phyloP scores from a whole-genome alignment of 2,888 invertebrate species.

The Dinocampus coccinellae region DNA sequence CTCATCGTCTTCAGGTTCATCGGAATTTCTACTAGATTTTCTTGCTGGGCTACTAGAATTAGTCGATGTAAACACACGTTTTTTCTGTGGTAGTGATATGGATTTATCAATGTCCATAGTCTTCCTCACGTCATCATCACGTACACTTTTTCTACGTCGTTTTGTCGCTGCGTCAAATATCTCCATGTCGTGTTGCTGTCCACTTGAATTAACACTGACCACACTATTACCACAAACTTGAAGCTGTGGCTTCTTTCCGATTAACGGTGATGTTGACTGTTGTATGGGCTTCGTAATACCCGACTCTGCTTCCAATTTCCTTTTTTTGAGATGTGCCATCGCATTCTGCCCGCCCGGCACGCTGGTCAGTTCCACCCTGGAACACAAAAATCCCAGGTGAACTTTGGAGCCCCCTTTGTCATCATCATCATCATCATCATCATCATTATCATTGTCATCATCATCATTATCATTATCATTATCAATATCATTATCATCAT shows the following conservation, averaged over 20 bases:
- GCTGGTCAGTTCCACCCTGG: slow-evolving; percentile 70
- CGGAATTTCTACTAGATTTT: slow-evolving; percentile 65
- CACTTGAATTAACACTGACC: slow-evolving; percentile 52
- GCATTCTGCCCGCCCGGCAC: slow-evolving; percentile 73
- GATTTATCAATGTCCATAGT: slow-evolving; percentile 62
- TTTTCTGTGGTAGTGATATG: slow-evolving; percentile 74
- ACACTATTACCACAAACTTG: slow-evolving; percentile 55
- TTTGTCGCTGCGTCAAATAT: slow-evolving; percentile 71
- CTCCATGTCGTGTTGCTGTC: slow-evolving; percentile 69
- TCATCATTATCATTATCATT: slow-evolving; percentile 38
- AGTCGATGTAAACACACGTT: slow-evolving; percentile 70
- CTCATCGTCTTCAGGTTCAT: slow-evolving; percentile 80
- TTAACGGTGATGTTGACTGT: slow-evolving; percentile 41
- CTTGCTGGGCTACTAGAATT: slow-evolving; percentile 70
- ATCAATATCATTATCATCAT: not conserved
- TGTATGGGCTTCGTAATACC: slow-evolving; percentile 60
- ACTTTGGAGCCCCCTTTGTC: slow-evolving; percentile 50
- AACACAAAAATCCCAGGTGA: slow-evolving; percentile 68
- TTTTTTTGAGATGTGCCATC: slow-evolving; percentile 78
- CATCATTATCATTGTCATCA: slow-evolving; percentile 26
- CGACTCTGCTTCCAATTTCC: slow-evolving; percentile 76
- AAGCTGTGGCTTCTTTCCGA: slow-evolving; percentile 48
- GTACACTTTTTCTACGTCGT: slow-evolving; percentile 70
- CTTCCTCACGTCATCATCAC: slow-evolving; percentile 62
- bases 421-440: slow-evolving; percentile 38